These are phyloP conservation scores for Carlito syrichta DNA, from an alignment of 2,113 vertebrate species.

Conservation along the genomic window DNA sequence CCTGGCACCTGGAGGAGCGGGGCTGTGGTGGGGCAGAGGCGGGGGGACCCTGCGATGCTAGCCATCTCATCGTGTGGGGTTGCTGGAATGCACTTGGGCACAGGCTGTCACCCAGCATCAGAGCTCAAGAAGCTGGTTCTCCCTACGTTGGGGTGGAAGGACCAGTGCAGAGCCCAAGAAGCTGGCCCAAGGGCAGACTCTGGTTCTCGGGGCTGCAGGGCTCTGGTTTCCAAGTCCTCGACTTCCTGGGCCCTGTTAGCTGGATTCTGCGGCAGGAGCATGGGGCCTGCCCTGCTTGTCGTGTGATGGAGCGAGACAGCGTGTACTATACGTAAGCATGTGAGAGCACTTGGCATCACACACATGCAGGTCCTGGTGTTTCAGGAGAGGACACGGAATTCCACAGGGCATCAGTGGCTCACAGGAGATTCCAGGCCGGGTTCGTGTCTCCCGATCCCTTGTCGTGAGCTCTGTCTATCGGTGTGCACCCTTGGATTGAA, in stretches of 20 bases:
- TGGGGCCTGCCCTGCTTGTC: not conserved
- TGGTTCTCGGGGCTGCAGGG: fast-evolving
- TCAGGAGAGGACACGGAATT: not conserved
- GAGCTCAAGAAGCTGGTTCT: not conserved
- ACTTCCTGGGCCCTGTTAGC: not conserved
- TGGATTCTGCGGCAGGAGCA: not conserved
- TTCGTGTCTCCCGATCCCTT: not conserved
- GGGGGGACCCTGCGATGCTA: too few species aligned
- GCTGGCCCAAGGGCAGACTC: not conserved
- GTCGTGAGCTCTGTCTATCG: not conserved
- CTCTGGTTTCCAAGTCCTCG: not conserved
- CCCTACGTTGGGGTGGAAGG: too few species aligned
- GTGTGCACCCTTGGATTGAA: not conserved
- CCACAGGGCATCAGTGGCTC: not conserved
- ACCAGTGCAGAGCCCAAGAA: not conserved
- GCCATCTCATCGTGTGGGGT: too few species aligned
- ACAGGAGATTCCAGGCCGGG: not conserved
- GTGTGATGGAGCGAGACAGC: not conserved
- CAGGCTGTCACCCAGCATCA: not conserved
- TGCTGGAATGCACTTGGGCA: too few species aligned
- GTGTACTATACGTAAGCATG: not conserved
- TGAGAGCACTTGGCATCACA: not conserved
- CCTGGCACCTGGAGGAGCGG: constrained; percentile 21
- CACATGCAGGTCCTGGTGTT: not conserved
- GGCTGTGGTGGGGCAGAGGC: too few species aligned